Evolutionary conservation across 2,797 vertebrate species (phyloP), one percentile per base, ranked within the genome.

Genomic region (Halcyon badia): DNA sequence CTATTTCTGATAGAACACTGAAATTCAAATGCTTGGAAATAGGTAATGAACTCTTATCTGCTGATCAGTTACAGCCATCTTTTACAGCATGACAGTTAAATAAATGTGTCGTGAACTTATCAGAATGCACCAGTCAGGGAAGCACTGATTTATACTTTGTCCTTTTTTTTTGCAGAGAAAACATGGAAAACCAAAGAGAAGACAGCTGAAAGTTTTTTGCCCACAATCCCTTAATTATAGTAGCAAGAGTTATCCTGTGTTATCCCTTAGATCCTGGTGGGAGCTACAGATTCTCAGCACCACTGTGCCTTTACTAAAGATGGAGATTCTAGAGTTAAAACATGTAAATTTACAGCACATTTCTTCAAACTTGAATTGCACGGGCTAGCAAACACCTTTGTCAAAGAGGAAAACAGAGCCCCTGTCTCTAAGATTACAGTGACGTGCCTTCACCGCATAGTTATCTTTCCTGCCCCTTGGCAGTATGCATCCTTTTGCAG

Each of bases 391-490:
- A 58, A 75, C 0, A 3, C 15, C 75, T 91, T 33, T 26, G 51
- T 24, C 46, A 73, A 60, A 83, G 69, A 37, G 31, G 37, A 39
- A 51, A 76, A 10, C 28, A 4, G 19, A 72, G 5, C 5, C 24
- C 26, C 30, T 18, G 20, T 14, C 2, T 2, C 31, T 18, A 11
- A 44, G 25, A 16, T 51, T 17, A 22, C 14, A 24, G 33, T 16
- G 17, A 39, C 0, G 0, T 28, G 26, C 2, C 3, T 35, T 33
- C 44, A 60, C 41, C 42, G 3, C 28, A 26, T 2, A 5, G 30
- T 35, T 35, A 15, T 35, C 33, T 9, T 35, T 44, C 65, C 42
- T 33, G 28, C 11, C 19, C 48, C 48, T 77, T 10, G 17, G 49
- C 44, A 18, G 16, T 5, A 9, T 3, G 4, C 66, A 77, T 26